These are phyloP conservation scores for Boleophthalmus pectinirostris DNA, from an alignment of 2,113 vertebrate genomes.

Conservation along the genomic window DNA sequence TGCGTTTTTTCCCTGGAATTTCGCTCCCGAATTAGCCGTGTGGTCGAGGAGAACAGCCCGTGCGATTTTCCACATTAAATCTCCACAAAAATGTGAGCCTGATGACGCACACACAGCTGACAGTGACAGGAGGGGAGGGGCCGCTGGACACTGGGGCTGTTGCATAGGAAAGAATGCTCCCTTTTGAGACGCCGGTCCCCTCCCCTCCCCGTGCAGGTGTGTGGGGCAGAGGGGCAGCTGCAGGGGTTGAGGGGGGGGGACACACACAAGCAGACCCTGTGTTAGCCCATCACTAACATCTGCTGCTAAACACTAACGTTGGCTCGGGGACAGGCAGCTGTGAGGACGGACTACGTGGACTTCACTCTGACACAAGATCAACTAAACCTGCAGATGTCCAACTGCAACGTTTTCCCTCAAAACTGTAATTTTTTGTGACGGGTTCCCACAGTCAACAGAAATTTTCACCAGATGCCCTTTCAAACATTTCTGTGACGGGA, in stretches of 20 bases:
- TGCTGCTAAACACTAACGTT: constrained; percentile 29
- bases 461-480: constrained; percentile 17
- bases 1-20: not conserved
- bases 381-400: not conserved
- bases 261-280: constrained; percentile 51
- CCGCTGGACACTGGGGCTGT: not conserved
- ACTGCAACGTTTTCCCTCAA: not conserved
- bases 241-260: constrained; percentile 2
- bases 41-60: not conserved
- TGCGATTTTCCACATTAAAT: constrained; percentile 10
- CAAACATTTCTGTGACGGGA: constrained; percentile 3
- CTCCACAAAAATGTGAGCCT: constrained; percentile 10
- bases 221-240: constrained; percentile 33
- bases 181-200: constrained; percentile 23
- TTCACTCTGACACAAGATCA: not conserved
- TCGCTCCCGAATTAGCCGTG: not conserved
- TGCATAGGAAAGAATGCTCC: constrained; percentile 19
- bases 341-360: not conserved
- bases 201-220: constrained; percentile 45
- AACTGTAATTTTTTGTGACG: not conserved
- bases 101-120: not conserved
- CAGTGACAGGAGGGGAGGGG: not conserved
- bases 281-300: constrained; percentile 39
- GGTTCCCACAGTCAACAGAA: not conserved
- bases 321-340: constrained; percentile 9